These are phyloP conservation scores for Sinella curviseta DNA, from an alignment of 1,140 invertebrate species.

Conservation along the genomic window DNA sequence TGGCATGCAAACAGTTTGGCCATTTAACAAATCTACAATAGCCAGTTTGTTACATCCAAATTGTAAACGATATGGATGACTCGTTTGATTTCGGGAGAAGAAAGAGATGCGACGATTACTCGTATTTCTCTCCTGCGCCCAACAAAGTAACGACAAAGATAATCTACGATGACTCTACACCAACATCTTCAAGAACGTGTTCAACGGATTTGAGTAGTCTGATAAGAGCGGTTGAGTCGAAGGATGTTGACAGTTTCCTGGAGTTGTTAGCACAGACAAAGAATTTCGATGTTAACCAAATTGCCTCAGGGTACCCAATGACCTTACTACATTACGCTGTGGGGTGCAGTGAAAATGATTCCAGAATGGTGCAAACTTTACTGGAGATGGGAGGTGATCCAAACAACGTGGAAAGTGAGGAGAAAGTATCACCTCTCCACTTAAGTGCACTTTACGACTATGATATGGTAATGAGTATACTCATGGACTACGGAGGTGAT, in stretches of 20 bases:
- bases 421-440: conserved; percentile 41
- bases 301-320: conserved; percentile 19
- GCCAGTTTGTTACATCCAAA: too few relatives aligned
- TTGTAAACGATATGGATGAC: not conserved
- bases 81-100: not conserved
- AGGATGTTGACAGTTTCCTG: not conserved
- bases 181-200: not conserved
- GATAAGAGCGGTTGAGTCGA: not conserved
- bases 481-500: conserved; percentile 41
- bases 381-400: conserved; percentile 37
- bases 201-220: not conserved
- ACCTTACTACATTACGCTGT: conserved; percentile 41
- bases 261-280: not conserved
- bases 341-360: conserved; percentile 33
- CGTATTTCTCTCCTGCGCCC: not conserved
- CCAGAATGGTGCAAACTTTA: conserved; percentile 29
- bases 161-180: not conserved
- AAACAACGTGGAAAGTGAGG: conserved; percentile 34
- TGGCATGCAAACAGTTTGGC: too few relatives aligned
- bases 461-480: conserved; percentile 28
- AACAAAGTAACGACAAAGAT: not conserved
- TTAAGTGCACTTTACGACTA: conserved; percentile 40
- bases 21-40: too few relatives aligned
- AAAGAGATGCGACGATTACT: not conserved
- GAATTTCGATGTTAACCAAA: not conserved